These are phyloP conservation scores for Thecocarcelia acutangulata DNA, from an alignment of 2,888 invertebrate species.

Conservation along the genomic window DNA sequence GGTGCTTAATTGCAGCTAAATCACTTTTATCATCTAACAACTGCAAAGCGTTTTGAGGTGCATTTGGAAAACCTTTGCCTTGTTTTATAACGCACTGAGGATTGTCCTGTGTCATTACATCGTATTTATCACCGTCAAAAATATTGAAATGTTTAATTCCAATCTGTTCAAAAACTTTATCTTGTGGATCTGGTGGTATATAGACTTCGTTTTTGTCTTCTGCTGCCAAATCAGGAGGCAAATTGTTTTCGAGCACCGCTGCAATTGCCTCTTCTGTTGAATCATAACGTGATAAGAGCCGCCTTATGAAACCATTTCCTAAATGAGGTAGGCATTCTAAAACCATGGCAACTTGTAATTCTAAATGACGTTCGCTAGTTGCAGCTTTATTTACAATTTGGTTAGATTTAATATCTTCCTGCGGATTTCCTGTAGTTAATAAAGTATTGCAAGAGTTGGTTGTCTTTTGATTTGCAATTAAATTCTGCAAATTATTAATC, in stretches of 20 bases:
- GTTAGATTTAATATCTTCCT: neutral
- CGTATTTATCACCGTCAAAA: conserved; percentile 89
- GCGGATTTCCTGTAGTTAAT: neutral
- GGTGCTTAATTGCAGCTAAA: conserved; percentile 81
- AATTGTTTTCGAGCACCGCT: conserved; percentile 88
- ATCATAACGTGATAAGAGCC: conserved; percentile 89
- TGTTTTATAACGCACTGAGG: conserved; percentile 84
- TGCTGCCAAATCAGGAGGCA: conserved; percentile 79
- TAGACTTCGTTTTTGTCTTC: conserved; percentile 83
- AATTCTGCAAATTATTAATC: conserved; percentile 45
- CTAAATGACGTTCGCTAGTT: conserved; percentile 76
- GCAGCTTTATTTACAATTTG: conserved; percentile 5
- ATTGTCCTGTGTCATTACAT: conserved; percentile 85
- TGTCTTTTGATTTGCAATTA: conserved; percentile 31
- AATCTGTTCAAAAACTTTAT: conserved; percentile 83
- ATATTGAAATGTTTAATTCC: conserved; percentile 86
- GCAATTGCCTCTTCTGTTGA: conserved; percentile 90
- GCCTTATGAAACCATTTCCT: conserved; percentile 88
- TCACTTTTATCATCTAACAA: conserved; percentile 88
- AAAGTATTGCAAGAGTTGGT: neutral
- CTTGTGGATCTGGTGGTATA: conserved; percentile 85
- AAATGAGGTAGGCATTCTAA: conserved; percentile 88
- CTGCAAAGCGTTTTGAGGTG: conserved; percentile 84
- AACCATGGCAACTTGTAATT: conserved; percentile 81
- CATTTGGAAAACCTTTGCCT: conserved; percentile 81